Base-by-base conservation (phyloP, 2,113 vertebrate genomes). In the Collichthys lucidus region DNA sequence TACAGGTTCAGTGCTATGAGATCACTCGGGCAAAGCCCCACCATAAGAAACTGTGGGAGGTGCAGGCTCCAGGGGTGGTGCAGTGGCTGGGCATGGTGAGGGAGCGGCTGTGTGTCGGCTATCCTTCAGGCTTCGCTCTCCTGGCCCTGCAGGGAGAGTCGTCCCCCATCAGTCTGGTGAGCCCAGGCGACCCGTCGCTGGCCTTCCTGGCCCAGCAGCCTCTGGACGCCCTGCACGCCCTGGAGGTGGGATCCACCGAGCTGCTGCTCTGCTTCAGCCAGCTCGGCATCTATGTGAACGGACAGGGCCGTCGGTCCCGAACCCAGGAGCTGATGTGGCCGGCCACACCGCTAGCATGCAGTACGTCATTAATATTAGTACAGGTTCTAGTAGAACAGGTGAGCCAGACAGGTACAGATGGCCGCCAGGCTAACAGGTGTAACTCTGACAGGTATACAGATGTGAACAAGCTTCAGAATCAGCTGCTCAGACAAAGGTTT, bases 241-340 rank as follows among this genome's bases (percentile, higher is more conserved):
- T 97, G 93, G 96, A 97, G 92, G 96, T 97, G 68, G 94, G 94
- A 56, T 80, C 94, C 60, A 93, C 93, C 57, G 97, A 99, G 92
- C 94, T 96, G 88, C 96, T 99, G 95, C 98, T 99, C 77, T 99
- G 98, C 96, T 99, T 99, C 96, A 98, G 97, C 92, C 96, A 97
- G 89, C 95, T 99, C 86, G 98, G 97, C 80, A 75, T 99, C 88
- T 99, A 98, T 80, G 98, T 99, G 94, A 97, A 99, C 88, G 94
- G 95, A 1, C 97, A 96, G 91, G 98, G 98, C 20, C 96, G 97
- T 60, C 95, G 98, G 83, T 96, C 98, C 55, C 94, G 97, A 63
- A 93, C 94, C 73, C 97, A 97, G 96, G 98, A 99, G 93, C 95
- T 99, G 88, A 99, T 99, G 98, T 99, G 98, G 98, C 97, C 98